Conservation (phyloP, 1,140 invertebrate genomes). For the Alviniconcha marisindica region DNA sequence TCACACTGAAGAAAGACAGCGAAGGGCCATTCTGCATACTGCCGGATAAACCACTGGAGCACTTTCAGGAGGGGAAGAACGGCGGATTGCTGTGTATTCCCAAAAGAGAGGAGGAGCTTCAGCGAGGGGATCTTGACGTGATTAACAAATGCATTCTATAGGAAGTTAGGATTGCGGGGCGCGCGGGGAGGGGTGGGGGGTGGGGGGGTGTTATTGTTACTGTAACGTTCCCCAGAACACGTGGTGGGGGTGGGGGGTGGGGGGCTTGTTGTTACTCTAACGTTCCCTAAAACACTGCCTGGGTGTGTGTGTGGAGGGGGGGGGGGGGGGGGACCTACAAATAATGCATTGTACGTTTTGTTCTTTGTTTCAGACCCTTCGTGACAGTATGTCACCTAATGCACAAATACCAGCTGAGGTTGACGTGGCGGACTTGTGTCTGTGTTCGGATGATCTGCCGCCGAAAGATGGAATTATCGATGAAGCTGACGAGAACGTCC, state of each 20-base stretch:
- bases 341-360: too few species aligned
- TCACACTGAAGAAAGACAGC: background rate
- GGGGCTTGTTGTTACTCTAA: background rate
- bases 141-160: background rate
- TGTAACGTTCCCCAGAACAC: too few species aligned
- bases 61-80: background rate
- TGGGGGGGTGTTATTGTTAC: too few species aligned
- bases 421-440: slow-evolving; percentile 16
- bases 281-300: background rate
- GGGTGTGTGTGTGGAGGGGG: too few species aligned
- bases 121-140: slow-evolving; percentile 21
- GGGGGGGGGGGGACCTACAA: too few species aligned
- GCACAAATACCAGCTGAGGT: background rate
- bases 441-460: slow-evolving; percentile 23
- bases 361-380: too few species aligned
- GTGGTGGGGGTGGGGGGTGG: too few species aligned
- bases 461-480: slow-evolving; percentile 15
- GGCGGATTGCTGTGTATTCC: background rate
- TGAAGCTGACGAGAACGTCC: background rate
- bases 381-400: too few species aligned
- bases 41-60: background rate
- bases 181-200: too few species aligned
- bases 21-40: background rate
- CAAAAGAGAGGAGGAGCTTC: background rate
- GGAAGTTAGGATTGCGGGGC: background rate